phyloP scores from a whole-genome alignment of 2,113 vertebrate species.

The Azemiops feae region DNA sequence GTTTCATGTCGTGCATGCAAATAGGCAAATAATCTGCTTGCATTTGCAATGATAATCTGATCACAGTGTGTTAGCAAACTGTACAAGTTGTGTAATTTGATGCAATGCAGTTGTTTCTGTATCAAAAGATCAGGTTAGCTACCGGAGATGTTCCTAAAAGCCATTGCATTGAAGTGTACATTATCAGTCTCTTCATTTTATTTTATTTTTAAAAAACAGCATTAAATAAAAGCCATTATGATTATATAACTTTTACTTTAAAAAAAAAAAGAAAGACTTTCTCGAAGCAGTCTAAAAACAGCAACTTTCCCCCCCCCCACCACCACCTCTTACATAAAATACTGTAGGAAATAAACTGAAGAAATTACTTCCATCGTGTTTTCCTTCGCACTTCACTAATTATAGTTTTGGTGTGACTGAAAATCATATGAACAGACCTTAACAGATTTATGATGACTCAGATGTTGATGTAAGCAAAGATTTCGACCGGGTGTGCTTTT shows the following conservation, averaged over 20 bases:
- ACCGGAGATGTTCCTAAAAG: neutral
- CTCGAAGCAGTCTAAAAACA: neutral
- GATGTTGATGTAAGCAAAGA: conserved; percentile 38
- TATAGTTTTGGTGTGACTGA: conserved; percentile 39
- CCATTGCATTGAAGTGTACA: neutral
- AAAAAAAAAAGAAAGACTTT: neutral
- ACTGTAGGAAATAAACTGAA: neutral
- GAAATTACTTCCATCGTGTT: neutral
- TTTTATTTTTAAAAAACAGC: neutral
- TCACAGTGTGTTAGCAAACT: neutral
- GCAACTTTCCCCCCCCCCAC: neutral
- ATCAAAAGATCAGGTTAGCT: neutral
- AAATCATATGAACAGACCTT: conserved; percentile 17
- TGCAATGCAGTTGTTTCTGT: neutral
- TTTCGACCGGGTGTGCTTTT: conserved; percentile 19
- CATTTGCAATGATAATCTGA: neutral
- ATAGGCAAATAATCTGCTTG: neutral
- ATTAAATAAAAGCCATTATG: neutral
- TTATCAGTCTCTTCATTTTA: neutral
- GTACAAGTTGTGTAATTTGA: neutral
- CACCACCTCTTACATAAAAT: neutral
- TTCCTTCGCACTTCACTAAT: conserved; percentile 3
- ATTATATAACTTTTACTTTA: neutral
- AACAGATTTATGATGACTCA: conserved; percentile 50
- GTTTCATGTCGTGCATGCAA: neutral